phyloP scores from a whole-genome alignment of 2,888 invertebrate genomes.

The Eledona agricola region DNA sequence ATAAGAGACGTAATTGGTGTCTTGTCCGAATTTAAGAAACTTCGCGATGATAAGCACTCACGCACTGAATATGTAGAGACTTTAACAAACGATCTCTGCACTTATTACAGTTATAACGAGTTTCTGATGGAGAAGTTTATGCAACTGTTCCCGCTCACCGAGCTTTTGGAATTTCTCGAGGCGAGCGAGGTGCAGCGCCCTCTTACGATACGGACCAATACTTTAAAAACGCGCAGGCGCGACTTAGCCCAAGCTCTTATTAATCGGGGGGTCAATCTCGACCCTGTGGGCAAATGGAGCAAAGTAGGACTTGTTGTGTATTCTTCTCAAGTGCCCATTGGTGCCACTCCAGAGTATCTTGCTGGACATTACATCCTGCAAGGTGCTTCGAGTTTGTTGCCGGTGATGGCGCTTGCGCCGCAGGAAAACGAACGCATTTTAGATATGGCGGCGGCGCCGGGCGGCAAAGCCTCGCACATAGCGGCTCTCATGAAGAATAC shows the following conservation, averaged over 20 bases:
- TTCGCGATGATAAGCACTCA: conserved; percentile 74
- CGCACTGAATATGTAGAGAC: conserved; percentile 84
- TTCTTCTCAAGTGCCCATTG: conserved; percentile 94
- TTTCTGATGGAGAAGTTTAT: conserved; percentile 93
- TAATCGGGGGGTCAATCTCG: conserved; percentile 96
- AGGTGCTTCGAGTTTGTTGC: conserved; percentile 95
- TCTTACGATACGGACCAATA: conserved; percentile 94
- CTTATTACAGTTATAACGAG: conserved; percentile 96
- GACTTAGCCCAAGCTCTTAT: conserved; percentile 95
- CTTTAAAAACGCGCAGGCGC: conserved; percentile 88
- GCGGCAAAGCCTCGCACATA: conserved; percentile 98
- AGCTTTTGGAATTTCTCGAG: conserved; percentile 93
- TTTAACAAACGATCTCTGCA: conserved; percentile 85
- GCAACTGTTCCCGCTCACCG: conserved; percentile 86
- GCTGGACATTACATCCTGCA: conserved; percentile 98
- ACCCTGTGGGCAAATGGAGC: conserved; percentile 98
- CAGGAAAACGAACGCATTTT: conserved; percentile 94
- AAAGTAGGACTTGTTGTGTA: conserved; percentile 97
- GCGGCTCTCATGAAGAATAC: conserved; percentile 98
- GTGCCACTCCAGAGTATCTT: conserved; percentile 98
- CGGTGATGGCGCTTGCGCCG: conserved; percentile 97
- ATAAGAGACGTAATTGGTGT: conserved; percentile 87
- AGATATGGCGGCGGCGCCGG: conserved; percentile 98
- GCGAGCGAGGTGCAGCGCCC: conserved; percentile 96
- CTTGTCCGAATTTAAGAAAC: conserved; percentile 78